These are phyloP conservation scores for Agrilus mali DNA, from an alignment of 2,888 invertebrate genomes.

Conservation along the genomic window DNA sequence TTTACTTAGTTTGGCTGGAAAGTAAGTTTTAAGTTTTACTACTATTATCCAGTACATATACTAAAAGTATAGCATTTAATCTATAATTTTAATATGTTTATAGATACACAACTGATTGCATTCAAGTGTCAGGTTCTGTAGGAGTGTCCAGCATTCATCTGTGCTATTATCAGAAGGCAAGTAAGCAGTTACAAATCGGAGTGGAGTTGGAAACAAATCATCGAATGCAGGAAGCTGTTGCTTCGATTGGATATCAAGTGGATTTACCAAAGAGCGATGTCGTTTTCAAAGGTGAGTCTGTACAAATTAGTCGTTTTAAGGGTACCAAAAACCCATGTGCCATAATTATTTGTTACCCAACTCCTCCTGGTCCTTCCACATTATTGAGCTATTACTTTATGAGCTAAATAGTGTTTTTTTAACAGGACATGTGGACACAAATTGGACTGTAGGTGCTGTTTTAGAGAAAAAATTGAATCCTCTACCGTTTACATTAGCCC, in stretches of 20 bases:
- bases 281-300: slow-evolving; percentile 70
- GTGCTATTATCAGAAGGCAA: slow-evolving; percentile 90
- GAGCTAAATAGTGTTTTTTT: background rate
- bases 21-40: too few species aligned
- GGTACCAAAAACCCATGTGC: background rate
- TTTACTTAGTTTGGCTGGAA: slow-evolving; percentile 72
- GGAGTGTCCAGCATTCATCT: slow-evolving; percentile 74
- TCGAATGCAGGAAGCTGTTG: slow-evolving; percentile 80
- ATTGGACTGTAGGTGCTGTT: slow-evolving; percentile 87
- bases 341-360: background rate
- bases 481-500: slow-evolving; percentile 83
- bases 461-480: slow-evolving; percentile 89
- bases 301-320: background rate
- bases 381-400: background rate
- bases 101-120: slow-evolving; percentile 42
- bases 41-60: background rate
- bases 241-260: slow-evolving; percentile 87
- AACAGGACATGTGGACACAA: slow-evolving; percentile 80
- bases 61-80: background rate
- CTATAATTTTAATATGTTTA: slow-evolving; percentile 7
- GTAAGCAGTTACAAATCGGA: slow-evolving; percentile 83
- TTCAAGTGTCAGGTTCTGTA: slow-evolving; percentile 58
- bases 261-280: slow-evolving; percentile 92
- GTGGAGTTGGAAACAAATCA: slow-evolving; percentile 91
- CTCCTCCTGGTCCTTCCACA: background rate